Evolutionary conservation across 1,140 invertebrate genomes (phyloP).

Genomic region (Sarcophaga bullata): DNA sequence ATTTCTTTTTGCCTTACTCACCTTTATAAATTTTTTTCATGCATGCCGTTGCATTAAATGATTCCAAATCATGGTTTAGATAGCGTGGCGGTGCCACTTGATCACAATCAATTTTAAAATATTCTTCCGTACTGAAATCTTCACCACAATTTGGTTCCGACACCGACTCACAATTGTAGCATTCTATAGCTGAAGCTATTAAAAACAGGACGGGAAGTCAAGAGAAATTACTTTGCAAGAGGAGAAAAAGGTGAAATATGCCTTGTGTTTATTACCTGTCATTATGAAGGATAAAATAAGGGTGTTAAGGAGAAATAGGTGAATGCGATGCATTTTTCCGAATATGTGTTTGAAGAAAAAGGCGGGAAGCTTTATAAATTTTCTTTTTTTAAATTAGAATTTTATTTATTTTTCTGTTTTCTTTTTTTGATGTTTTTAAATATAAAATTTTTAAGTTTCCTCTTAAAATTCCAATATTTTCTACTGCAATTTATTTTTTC

Average conservation of each 20-base stretch:
- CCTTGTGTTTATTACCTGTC: background rate
- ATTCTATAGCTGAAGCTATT: constrained; percentile 58
- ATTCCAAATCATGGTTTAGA: constrained; percentile 51
- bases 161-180: constrained; percentile 59
- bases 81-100: constrained; percentile 58
- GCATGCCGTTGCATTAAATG: constrained; percentile 58
- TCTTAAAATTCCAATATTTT: background rate
- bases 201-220: background rate
- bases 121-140: constrained; percentile 56
- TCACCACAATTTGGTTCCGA: constrained; percentile 57
- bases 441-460: background rate
- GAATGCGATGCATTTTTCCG: constrained; percentile 13
- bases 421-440: background rate
- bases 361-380: too few relatives aligned
- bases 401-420: too few relatives aligned
- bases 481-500: background rate
- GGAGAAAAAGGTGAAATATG: background rate
- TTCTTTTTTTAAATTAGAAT: too few relatives aligned
- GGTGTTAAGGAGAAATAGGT: background rate
- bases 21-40: constrained; percentile 54
- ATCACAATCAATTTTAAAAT: constrained; percentile 61
- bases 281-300: background rate
- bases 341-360: too few relatives aligned
- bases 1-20: background rate
- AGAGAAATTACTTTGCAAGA: background rate